These are phyloP conservation scores for Microctonus hyperodae DNA, from an alignment of 2,888 invertebrate genomes.

Conservation along the genomic window DNA sequence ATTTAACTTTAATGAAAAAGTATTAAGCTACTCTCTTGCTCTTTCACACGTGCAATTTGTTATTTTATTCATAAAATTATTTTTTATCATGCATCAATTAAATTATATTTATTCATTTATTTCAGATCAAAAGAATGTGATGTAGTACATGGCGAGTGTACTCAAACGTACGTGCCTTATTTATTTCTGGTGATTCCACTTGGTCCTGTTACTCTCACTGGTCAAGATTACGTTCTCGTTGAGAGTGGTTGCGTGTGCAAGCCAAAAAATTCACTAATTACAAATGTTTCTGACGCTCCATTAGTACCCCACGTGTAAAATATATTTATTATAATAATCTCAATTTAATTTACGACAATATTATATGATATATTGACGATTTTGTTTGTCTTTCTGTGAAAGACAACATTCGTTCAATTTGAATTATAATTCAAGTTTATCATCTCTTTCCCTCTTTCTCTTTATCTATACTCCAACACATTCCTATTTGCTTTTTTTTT, in stretches of 20 bases:
- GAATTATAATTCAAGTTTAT: neutral
- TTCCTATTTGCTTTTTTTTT: neutral
- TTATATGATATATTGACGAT: slow-evolving; percentile 19
- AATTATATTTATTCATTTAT: neutral
- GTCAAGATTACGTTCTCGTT: slow-evolving; percentile 93
- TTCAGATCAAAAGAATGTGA: slow-evolving; percentile 86
- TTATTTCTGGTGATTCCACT: slow-evolving; percentile 89
- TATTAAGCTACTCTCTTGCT: neutral
- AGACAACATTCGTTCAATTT: slow-evolving; percentile 13
- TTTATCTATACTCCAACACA: neutral
- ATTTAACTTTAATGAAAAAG: neutral
- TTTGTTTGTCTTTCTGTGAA: slow-evolving; percentile 23
- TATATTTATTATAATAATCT: slow-evolving; percentile 18
- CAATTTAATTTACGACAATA: neutral
- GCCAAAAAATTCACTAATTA: slow-evolving; percentile 65
- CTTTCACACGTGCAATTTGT: neutral
- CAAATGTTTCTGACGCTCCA: slow-evolving; percentile 46
- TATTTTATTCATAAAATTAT: neutral
- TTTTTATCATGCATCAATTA: neutral
- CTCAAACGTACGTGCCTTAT: slow-evolving; percentile 91
- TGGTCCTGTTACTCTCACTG: slow-evolving; percentile 88
- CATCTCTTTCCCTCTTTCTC: slow-evolving; percentile 6
- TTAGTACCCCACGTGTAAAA: slow-evolving; percentile 54
- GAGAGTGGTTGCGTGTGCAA: slow-evolving; percentile 93
- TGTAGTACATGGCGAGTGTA: slow-evolving; percentile 86